Evolutionary conservation across 2,113 vertebrate genomes (phyloP).

Genomic region (Laticauda laticaudata): DNA sequence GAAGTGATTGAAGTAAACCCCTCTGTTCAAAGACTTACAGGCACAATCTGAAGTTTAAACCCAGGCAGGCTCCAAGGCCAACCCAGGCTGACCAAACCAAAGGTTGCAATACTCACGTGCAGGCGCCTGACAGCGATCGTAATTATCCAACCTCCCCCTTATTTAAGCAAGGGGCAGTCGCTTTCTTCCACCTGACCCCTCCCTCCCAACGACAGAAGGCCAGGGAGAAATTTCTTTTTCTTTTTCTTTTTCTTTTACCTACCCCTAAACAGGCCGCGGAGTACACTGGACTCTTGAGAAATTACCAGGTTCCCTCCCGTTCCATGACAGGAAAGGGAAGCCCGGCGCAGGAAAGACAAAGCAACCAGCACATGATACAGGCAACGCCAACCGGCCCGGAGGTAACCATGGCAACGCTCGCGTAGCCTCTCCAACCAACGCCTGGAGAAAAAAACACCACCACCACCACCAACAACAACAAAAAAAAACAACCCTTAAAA

Average conservation of each 20-base stretch:
- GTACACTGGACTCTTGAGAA: too few species aligned
- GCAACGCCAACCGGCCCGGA: background rate
- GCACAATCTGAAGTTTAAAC: background rate
- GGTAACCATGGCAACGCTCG: constrained; percentile 8
- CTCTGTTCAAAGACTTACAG: background rate
- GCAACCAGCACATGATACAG: background rate
- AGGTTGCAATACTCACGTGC: background rate
- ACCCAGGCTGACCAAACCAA: background rate
- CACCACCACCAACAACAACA: too few species aligned
- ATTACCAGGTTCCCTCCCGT: background rate
- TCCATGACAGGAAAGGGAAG: background rate
- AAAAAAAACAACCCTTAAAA: too few species aligned
- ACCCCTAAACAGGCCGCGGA: background rate
- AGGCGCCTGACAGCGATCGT: background rate
- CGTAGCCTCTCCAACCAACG: background rate
- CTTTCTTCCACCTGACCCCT: background rate
- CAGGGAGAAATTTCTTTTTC: background rate
- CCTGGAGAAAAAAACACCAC: background rate
- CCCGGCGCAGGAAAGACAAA: background rate
- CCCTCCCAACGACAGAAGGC: background rate
- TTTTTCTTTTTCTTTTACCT: too few species aligned
- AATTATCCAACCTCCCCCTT: background rate
- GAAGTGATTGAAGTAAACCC: background rate
- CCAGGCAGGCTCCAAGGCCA: background rate
- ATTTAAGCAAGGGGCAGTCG: background rate